Conservation (phyloP, 2,888 invertebrate genomes). For the Drosophila neutralis region DNA sequence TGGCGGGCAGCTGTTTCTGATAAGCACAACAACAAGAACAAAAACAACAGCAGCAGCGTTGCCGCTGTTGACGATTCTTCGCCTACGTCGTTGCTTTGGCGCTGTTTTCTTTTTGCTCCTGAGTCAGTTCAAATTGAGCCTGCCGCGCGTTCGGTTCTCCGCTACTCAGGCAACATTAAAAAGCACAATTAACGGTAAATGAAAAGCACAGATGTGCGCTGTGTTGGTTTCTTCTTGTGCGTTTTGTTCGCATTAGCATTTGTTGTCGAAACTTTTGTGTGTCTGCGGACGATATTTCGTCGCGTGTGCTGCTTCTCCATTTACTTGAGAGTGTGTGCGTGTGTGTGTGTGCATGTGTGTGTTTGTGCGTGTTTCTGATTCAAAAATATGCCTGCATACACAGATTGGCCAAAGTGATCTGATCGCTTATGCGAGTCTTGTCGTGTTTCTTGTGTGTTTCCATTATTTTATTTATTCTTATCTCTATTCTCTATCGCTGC, state of each 20-base stretch:
- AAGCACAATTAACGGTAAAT: constrained; percentile 22
- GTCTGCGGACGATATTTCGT: constrained; percentile 3
- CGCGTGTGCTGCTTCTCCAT: constrained; percentile 6
- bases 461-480: constrained; percentile 7
- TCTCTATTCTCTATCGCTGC: constrained; percentile 23
- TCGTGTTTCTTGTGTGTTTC: constrained; percentile 12
- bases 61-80: constrained; percentile 30
- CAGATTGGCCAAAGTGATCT: constrained; percentile 57
- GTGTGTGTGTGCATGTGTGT: background rate
- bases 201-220: constrained; percentile 8
- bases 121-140: constrained; percentile 69
- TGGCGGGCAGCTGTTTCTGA: constrained; percentile 64
- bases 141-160: constrained; percentile 67
- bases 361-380: background rate
- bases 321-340: background rate
- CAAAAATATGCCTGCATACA: background rate
- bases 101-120: constrained; percentile 35
- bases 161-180: constrained; percentile 27
- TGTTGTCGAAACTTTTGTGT: constrained; percentile 11
- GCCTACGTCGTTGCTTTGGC: constrained; percentile 33
- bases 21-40: constrained; percentile 43
- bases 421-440: constrained; percentile 62
- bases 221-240: background rate
- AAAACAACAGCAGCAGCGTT: constrained; percentile 2
- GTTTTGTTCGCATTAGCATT: constrained; percentile 17